Conservation (phyloP, 2,797 vertebrate species). For the Tauraco hartlaubi region DNA sequence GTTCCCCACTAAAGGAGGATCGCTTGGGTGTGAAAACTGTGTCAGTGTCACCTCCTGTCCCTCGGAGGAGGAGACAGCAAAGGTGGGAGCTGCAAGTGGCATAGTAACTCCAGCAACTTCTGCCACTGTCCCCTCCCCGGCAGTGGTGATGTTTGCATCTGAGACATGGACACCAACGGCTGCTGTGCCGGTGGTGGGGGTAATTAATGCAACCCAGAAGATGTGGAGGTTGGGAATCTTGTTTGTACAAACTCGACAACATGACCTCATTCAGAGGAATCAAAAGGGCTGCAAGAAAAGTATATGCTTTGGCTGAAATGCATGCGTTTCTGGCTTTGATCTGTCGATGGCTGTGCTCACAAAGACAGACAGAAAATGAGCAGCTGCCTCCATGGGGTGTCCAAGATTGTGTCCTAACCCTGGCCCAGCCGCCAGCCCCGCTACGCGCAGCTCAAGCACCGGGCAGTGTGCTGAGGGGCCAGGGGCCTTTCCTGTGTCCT, state of each 20-base stretch:
- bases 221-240: neutral
- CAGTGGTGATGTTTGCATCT: neutral
- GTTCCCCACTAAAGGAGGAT: neutral
- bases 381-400: neutral
- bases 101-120: neutral
- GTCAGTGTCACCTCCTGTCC: neutral
- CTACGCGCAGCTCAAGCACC: rapidly evolving
- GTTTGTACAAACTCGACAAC: neutral
- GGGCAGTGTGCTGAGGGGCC: neutral
- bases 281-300: neutral
- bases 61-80: neutral
- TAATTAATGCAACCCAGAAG: constrained; percentile 27
- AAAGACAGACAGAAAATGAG: neutral
- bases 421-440: neutral
- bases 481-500: neutral
- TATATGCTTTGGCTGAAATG: neutral
- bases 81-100: neutral
- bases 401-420: neutral
- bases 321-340: neutral
- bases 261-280: neutral
- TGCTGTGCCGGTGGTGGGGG: neutral
- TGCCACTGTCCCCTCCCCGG: neutral
- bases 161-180: neutral
- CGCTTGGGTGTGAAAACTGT: neutral
- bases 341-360: neutral